Percentiles rank a stretch among this genome's conserved stretches.
Conservation (phyloP, 2,797 vertebrate species). For the Pantherophis vulpinus region DNA sequence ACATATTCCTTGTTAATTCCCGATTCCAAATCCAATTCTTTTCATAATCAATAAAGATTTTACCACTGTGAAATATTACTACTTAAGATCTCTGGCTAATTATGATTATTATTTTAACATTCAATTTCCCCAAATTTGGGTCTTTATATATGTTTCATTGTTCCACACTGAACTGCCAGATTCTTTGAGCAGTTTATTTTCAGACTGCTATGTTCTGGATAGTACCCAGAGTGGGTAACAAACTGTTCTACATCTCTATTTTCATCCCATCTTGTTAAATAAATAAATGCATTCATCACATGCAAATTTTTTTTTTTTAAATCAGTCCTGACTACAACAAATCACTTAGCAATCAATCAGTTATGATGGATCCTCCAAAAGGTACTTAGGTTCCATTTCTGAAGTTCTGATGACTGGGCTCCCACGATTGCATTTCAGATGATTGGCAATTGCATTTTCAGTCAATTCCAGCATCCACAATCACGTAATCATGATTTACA, state of each 20-base stretch:
- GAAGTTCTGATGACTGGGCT: too few species aligned
- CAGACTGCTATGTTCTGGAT: background rate
- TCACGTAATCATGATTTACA: too few species aligned
- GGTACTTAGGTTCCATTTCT: too few species aligned
- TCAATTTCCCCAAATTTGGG: background rate
- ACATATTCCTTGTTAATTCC: background rate
- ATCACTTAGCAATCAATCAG: too few species aligned
- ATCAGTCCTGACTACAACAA: background rate
- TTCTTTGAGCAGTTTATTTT: background rate
- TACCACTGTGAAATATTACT: background rate
- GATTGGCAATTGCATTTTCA: too few species aligned
- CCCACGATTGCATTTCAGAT: too few species aligned
- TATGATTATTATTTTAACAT: background rate
- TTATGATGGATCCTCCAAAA: too few species aligned
- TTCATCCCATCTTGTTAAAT: background rate
- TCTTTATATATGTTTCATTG: background rate
- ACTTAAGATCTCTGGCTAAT: background rate
- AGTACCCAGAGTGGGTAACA: background rate
- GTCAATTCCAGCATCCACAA: too few species aligned
- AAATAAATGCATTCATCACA: background rate
- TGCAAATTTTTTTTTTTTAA: too few species aligned
- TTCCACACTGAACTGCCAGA: background rate
- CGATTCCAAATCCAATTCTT: background rate
- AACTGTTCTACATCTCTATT: background rate
- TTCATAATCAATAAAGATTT: background rate